Base-by-base conservation (phyloP, 2,888 invertebrate genomes). In the Saturnia pavonia region DNA sequence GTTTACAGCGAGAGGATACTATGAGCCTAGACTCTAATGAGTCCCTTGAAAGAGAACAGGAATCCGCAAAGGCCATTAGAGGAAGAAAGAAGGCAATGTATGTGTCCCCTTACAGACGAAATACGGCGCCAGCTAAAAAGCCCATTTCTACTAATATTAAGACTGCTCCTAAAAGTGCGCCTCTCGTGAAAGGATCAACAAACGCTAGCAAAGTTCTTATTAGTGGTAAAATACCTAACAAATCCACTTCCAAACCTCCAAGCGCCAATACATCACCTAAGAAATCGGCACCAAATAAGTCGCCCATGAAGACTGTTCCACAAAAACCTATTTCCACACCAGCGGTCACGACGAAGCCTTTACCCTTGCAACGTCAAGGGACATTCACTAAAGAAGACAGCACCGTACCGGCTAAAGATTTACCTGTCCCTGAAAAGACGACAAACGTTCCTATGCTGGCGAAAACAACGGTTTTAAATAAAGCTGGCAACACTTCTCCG, bases 311-410 rank as follows among this genome's bases (percentile, higher is more conserved):
- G 77, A 74, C 80, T 66, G 77, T 80, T 65, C 86, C 80, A 70
- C 82, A 82, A 72, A 90, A 86, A 74, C 80, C 88, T 8, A 76
- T 84, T 42, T 69, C 83, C 1, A 82, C 87, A 66, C 86, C 89
- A 11, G 76, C 86, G 1, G 79, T 81, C 27, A 83, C 87, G 12
- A 79, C 85, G 9, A 93, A 91, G 76, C 93, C 95, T 0, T 84
- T 94, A 70, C 94, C 95, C 0, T 86, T 97, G 51, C 97, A 97
- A 76, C 95, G 98, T 43, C 98, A 99, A 88, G 98, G 98, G 19
- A 99, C 99, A 0, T 99, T 99, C 85, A 97, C 98, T 0, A 98
- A 98, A 89, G 98, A 98, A 79, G 97, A 97, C 57, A 92, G 92
- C 75, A 85, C 88, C 0, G 88, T 92, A 0, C 89, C 91, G 0